phyloP scores from a whole-genome alignment of 2,113 vertebrate species.

The Drymodes brunneopygia region DNA sequence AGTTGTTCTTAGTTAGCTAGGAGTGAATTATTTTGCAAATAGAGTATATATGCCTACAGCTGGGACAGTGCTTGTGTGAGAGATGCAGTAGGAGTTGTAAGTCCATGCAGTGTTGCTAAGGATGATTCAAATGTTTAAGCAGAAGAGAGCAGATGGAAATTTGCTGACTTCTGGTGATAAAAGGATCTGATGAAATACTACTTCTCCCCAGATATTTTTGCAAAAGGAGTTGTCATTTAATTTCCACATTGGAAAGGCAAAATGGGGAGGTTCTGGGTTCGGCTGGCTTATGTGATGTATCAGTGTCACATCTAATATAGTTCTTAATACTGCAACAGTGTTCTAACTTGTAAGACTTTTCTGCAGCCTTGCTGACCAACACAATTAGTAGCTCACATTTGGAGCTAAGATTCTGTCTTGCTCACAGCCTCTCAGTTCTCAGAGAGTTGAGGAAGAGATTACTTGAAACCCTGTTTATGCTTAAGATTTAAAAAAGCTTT shows the following conservation, averaged over 20 bases:
- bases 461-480: background rate
- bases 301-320: background rate
- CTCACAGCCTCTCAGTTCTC: background rate
- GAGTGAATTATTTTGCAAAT: background rate
- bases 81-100: background rate
- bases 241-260: background rate
- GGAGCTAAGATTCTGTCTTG: background rate
- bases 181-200: background rate
- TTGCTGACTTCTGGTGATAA: background rate
- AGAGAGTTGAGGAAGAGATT: background rate
- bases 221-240: background rate
- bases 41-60: background rate
- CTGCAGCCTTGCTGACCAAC: background rate
- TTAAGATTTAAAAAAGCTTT: background rate
- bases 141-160: slow-evolving; percentile 5
- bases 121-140: slow-evolving; percentile 7
- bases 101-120: background rate
- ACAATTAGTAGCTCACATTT: background rate
- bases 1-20: background rate
- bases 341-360: background rate
- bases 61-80: background rate
- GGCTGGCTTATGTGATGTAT: background rate
- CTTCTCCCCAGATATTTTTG: background rate
- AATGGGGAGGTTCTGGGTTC: background rate
- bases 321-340: background rate